Base-by-base conservation (phyloP, 64 coral and sea anemone species). In the Montipora sp. region DNA sequence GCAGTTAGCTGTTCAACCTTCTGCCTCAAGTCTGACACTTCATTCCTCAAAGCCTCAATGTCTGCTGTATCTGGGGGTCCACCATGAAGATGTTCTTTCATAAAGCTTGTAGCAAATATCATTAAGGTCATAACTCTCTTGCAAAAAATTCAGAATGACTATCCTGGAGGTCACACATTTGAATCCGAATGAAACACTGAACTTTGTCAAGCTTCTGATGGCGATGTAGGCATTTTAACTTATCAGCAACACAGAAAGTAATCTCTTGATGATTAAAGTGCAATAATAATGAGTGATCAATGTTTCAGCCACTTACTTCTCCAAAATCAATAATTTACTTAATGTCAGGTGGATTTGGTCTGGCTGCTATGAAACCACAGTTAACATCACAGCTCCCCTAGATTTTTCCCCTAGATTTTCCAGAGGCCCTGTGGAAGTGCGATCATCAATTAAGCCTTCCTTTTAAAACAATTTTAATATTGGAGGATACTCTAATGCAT, bases 401-500 rank as follows among this genome's bases (percentile, higher is more conserved):
- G 36, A 36, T 36, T 36, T 36, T 36, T 36, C 1, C 36, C 36
- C 36, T 36, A 36, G 36, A 36, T 36, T 36, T 36, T 36, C 36
- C 36, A 36, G 36, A 2, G 36, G 36, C 36, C 36, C 36, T 36
- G 36, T 36, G 36, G 36, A 36, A 36, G 36, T 36, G 36, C 36
- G 36, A 36, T 36, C 36, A 36, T 36, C 36, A 36, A 36, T 36
- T 36, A 2, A 2, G 36, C 36, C 36, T 36, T 36, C 2, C 36
- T 36, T 36, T 36, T 36, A 36, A 36, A 36, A 10, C 11, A 21
- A 65, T 44, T 3, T 8, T 36, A 20, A 8, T 11, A 57, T 83
- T 43, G 13, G 93, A 99, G 98, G 98, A 99, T 99, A 99, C 98
- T 99, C 98, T 73, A 99, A 88, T 4, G 98, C 98, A 94, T 99